Conservation (phyloP, 2,888 invertebrate genomes). For the Pantelozetes paolii region DNA sequence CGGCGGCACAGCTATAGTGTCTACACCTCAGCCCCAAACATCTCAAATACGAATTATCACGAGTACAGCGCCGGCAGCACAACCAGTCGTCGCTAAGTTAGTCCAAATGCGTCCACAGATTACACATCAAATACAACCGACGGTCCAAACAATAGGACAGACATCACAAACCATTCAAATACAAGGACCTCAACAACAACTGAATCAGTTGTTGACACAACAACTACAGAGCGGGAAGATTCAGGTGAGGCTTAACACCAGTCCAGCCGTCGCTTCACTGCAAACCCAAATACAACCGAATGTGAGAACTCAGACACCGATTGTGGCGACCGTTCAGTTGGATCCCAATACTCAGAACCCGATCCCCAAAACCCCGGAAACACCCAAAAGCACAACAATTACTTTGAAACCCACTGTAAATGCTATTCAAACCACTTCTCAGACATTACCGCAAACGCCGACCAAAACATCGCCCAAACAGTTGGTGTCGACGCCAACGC, state of each 20-base stretch:
- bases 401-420: not conserved
- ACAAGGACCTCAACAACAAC: slow-evolving; percentile 30
- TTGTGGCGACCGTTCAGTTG: slow-evolving; percentile 17
- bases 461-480: not conserved
- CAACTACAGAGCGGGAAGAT: slow-evolving; percentile 17
- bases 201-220: slow-evolving; percentile 8
- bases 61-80: slow-evolving; percentile 20
- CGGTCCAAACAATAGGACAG: slow-evolving; percentile 23
- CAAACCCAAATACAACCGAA: slow-evolving; percentile 51
- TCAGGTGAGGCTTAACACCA: slow-evolving; percentile 19
- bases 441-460: not conserved
- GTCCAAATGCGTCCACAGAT: slow-evolving; percentile 48
- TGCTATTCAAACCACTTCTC: not conserved
- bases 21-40: slow-evolving; percentile 45
- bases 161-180: slow-evolving; percentile 4
- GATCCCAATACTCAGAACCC: slow-evolving; percentile 5
- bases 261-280: slow-evolving; percentile 33
- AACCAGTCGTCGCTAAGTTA: slow-evolving; percentile 45
- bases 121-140: slow-evolving; percentile 3
- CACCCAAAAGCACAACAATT: not conserved
- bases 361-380: not conserved
- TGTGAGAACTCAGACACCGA: not conserved
- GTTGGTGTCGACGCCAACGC: slow-evolving; percentile 49
- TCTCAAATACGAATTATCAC: slow-evolving; percentile 39
- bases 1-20: slow-evolving; percentile 52